phyloP scores from a whole-genome alignment of 2,113 vertebrate genomes.

The Butorides virescens region DNA sequence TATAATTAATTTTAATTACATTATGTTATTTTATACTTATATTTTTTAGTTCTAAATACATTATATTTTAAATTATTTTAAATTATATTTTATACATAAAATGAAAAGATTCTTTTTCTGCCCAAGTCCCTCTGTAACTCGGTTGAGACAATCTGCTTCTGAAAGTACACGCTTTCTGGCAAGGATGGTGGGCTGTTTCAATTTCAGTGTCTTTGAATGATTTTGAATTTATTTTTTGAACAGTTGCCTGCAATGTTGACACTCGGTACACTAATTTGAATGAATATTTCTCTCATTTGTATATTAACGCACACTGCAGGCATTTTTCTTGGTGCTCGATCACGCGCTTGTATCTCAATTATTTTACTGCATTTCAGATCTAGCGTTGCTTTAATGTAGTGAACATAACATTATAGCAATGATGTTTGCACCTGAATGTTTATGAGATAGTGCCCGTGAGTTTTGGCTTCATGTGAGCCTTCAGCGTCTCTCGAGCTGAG shows the following conservation, averaged over 20 bases:
- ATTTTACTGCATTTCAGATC: neutral
- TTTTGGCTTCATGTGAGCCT: neutral
- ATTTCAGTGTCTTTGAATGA: neutral
- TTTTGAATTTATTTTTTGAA: neutral
- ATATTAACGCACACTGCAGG: neutral
- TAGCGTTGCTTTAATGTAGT: accelerated
- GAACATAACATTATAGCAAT: neutral
- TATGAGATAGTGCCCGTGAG: neutral
- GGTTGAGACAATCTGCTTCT: neutral
- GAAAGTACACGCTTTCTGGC: neutral
- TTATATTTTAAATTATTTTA: neutral
- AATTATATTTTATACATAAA: neutral
- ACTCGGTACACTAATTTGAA: neutral
- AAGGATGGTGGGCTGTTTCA: neutral
- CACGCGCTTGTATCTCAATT: neutral
- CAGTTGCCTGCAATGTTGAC: neutral
- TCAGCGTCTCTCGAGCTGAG: neutral
- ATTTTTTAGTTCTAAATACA: neutral
- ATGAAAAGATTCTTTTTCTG: neutral
- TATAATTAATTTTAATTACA: neutral
- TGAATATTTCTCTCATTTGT: neutral
- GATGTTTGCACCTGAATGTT: neutral
- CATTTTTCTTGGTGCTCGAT: neutral
- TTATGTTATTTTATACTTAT: neutral
- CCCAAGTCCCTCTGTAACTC: neutral